Percentiles rank a stretch among this genome's conserved stretches.
Conservation (phyloP, 2,113 vertebrate genomes). For the Pao palembangensis region DNA sequence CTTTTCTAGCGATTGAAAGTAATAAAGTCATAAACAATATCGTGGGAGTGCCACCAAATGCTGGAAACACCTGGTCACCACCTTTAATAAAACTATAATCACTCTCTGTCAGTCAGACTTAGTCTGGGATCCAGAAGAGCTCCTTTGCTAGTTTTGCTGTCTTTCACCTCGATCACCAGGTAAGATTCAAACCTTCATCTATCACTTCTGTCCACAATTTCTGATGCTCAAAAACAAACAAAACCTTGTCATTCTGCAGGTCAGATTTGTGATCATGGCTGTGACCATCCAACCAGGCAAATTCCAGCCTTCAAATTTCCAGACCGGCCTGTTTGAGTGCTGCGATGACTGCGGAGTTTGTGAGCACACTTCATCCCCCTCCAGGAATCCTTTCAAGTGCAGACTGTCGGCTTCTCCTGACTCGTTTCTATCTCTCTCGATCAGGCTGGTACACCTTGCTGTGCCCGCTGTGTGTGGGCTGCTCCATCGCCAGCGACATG, state of each 20-base stretch:
- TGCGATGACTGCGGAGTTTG: slow-evolving; percentile 60
- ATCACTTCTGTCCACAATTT: background rate
- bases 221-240: background rate
- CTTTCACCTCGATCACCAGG: background rate
- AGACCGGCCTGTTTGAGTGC: slow-evolving; percentile 53
- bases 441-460: slow-evolving; percentile 72
- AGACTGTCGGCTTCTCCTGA: background rate
- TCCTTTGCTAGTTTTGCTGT: background rate
- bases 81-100: no score
- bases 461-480: slow-evolving; percentile 68
- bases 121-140: background rate
- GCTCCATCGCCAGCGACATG: slow-evolving; percentile 78
- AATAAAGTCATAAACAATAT: no score
- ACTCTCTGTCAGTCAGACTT: no score
- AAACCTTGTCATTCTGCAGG: slow-evolving; percentile 16
- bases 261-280: slow-evolving; percentile 46
- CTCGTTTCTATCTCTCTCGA: background rate
- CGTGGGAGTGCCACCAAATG: no score
- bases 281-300: slow-evolving; percentile 38
- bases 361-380: slow-evolving; percentile 44
- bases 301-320: slow-evolving; percentile 62
- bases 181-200: background rate
- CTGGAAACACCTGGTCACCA: no score
- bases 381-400: background rate
- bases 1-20: no score